A percentile compares a stretch with the other conserved stretches of the same genome.
These are phyloP conservation scores for Nymphicus hollandicus DNA, from an alignment of 2,113 vertebrate species.

Conservation along the genomic window DNA sequence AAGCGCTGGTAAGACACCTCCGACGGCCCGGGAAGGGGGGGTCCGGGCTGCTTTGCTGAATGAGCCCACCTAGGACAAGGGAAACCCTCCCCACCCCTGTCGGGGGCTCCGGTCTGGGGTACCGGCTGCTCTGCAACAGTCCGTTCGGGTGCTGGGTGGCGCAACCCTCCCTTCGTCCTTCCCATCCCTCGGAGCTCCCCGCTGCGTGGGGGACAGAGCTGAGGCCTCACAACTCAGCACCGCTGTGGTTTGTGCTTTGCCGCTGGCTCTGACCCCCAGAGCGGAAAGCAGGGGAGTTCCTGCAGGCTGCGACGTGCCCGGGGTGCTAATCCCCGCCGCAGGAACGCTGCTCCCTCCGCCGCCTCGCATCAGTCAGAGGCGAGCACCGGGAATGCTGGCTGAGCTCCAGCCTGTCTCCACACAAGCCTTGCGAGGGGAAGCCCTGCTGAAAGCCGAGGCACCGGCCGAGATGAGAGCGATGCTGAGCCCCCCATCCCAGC, in stretches of 20 bases:
- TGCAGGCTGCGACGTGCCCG: conserved; percentile 48
- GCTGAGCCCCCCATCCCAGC: background rate
- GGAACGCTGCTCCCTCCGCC: background rate
- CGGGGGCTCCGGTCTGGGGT: background rate
- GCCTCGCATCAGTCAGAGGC: background rate
- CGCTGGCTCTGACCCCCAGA: background rate
- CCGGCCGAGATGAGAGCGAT: fast-evolving
- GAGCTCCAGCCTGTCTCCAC: background rate
- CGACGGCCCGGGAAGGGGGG: fast-evolving
- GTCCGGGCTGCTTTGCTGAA: background rate
- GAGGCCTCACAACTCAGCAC: background rate
- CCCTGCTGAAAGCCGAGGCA: background rate
- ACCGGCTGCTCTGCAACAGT: fast-evolving
- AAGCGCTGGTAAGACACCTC: background rate
- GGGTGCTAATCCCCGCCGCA: conserved; percentile 32
- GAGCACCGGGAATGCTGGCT: background rate
- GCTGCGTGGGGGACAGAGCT: background rate
- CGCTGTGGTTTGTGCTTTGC: background rate
- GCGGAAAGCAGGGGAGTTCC: background rate
- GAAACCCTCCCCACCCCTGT: background rate
- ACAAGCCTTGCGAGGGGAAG: background rate
- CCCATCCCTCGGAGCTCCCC: background rate
- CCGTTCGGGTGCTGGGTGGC: background rate
- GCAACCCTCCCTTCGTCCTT: background rate
- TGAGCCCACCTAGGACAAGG: background rate